A percentile compares a stretch with the other conserved stretches of the same genome.
These are phyloP conservation scores for Tinea pellionella DNA, from an alignment of 2,888 invertebrate species.

Conservation along the genomic window DNA sequence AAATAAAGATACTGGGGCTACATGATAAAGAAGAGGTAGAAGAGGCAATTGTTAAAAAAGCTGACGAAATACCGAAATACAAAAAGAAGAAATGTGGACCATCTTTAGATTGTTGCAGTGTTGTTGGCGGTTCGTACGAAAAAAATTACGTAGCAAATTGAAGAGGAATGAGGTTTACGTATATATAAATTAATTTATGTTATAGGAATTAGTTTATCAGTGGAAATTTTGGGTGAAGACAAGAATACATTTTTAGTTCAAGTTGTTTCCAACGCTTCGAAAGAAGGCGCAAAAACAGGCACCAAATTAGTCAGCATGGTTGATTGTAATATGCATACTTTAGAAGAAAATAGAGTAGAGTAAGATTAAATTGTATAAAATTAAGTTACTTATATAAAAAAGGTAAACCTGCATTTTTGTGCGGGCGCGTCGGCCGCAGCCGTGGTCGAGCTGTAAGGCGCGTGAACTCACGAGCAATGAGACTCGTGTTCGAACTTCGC, in stretches of 20 bases:
- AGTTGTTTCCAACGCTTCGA: slow-evolving; percentile 69
- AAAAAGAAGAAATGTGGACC: slow-evolving; percentile 39
- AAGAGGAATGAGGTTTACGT: background rate
- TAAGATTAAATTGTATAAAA: slow-evolving; percentile 31
- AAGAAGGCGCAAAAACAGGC: slow-evolving; percentile 67
- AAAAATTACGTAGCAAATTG: background rate
- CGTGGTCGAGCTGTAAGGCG: too few species aligned
- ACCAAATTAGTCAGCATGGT: slow-evolving; percentile 71
- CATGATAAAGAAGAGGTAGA: slow-evolving; percentile 27
- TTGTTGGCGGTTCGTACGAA: slow-evolving; percentile 48
- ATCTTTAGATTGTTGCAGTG: slow-evolving; percentile 57
- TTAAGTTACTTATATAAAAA: too few species aligned
- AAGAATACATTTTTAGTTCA: slow-evolving; percentile 69
- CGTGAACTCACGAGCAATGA: too few species aligned
- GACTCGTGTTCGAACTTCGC: too few species aligned
- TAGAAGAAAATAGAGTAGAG: slow-evolving; percentile 74
- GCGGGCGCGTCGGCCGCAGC: too few species aligned
- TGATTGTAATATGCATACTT: slow-evolving; percentile 70
- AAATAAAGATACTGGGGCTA: slow-evolving; percentile 41
- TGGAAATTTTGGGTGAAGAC: slow-evolving; percentile 55
- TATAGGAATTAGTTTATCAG: slow-evolving; percentile 49
- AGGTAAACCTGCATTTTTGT: too few species aligned
- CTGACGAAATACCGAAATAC: slow-evolving; percentile 33
- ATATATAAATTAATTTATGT: too few species aligned
- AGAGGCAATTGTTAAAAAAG: slow-evolving; percentile 28